Conservation (phyloP, 1,140 invertebrate species). For the Delia radicum region DNA sequence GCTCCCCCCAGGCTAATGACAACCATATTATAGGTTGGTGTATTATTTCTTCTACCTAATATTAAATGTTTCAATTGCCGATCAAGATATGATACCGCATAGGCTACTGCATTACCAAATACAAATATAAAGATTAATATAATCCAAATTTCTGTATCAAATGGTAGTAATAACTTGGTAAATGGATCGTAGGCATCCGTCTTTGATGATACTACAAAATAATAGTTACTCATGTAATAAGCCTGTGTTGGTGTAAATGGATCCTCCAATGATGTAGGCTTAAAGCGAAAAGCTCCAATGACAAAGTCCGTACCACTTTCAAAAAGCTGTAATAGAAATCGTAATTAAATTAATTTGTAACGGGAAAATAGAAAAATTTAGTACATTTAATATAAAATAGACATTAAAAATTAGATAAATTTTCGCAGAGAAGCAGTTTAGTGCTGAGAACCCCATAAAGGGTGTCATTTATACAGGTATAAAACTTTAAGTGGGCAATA, state of each 20-base stretch:
- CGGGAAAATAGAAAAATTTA: too few relatives aligned
- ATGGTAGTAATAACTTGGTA: constrained; percentile 45
- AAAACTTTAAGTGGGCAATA: too few relatives aligned
- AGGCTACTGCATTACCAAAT: constrained; percentile 20
- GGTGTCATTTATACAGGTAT: too few relatives aligned
- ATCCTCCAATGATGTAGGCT: constrained; percentile 33
- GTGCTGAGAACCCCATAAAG: not conserved
- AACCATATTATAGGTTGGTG: constrained; percentile 37
- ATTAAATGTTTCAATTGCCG: not conserved
- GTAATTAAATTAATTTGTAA: too few relatives aligned
- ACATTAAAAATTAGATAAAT: not conserved
- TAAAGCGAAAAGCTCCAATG: constrained; percentile 45
- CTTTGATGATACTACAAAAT: constrained; percentile 47
- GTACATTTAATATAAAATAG: not conserved
- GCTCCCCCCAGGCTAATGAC: constrained; percentile 37
- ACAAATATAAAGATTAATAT: constrained; percentile 31
- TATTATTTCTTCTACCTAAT: constrained; percentile 20
- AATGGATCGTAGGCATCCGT: constrained; percentile 44
- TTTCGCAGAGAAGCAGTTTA: not conserved
- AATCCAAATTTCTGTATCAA: constrained; percentile 36
- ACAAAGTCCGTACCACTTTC: constrained; percentile 38
- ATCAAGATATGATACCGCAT: not conserved
- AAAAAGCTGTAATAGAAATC: constrained; percentile 38
- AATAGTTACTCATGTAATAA: constrained; percentile 43
- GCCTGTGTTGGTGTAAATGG: constrained; percentile 41